A percentile compares a stretch with the other conserved stretches of the same genome.
phyloP scores from a whole-genome alignment of 2,113 vertebrate species.

The Pagrus major region DNA sequence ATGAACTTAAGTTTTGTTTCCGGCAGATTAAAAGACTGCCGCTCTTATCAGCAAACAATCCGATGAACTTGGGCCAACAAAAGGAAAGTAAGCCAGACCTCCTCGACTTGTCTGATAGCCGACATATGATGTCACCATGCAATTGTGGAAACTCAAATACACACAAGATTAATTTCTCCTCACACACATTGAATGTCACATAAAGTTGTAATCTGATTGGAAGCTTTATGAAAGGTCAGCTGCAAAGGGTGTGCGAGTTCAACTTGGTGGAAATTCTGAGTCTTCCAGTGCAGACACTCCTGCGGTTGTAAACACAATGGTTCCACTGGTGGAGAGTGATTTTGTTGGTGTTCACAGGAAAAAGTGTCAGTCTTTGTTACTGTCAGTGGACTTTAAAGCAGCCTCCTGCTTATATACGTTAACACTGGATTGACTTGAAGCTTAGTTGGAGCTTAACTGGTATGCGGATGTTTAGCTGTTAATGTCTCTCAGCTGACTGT shows the following conservation, averaged over 20 bases:
- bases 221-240: constrained; percentile 36
- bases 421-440: constrained; percentile 38
- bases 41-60: constrained; percentile 36
- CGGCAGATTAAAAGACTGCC: constrained; percentile 4
- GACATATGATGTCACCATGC: constrained; percentile 25
- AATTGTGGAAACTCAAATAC: constrained; percentile 33
- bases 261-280: constrained; percentile 25
- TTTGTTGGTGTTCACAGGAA: not conserved
- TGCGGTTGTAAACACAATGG: not conserved
- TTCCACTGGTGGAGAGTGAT: not conserved
- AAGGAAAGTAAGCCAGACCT: constrained; percentile 6
- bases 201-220: constrained; percentile 25
- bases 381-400: constrained; percentile 6
- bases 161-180: constrained; percentile 25
- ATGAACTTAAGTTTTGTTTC: constrained; percentile 12
- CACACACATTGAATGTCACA: constrained; percentile 44
- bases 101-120: not conserved
- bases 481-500: constrained; percentile 28
- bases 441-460: constrained; percentile 6
- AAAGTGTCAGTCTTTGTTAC: not conserved
- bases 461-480: constrained; percentile 10
- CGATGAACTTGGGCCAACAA: constrained; percentile 17
- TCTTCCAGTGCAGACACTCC: not conserved
- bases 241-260: constrained; percentile 8
- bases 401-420: constrained; percentile 10